Evolutionary conservation across 1,140 invertebrate genomes (phyloP).

Genomic region (Mycetomoellerius zeteki): DNA sequence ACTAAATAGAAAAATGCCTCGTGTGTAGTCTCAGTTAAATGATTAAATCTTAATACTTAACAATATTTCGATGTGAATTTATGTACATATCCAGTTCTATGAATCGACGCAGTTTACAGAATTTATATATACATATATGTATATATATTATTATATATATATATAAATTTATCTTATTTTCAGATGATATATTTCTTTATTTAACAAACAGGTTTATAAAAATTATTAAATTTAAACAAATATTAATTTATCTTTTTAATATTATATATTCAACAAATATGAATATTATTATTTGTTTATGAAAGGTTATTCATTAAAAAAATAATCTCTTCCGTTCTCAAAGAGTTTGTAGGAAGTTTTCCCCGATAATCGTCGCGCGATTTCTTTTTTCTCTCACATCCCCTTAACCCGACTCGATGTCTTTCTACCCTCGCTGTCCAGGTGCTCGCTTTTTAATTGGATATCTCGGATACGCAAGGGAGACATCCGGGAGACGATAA

Average conservation of each 20-base stretch:
- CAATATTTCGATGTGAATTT: too few relatives aligned
- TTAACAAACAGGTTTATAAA: background rate
- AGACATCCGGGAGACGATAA: conserved; percentile 81
- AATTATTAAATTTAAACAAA: background rate
- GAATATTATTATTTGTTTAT: background rate
- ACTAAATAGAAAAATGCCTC: too few relatives aligned
- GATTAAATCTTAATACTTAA: too few relatives aligned
- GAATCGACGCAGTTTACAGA: too few relatives aligned
- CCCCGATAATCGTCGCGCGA: conserved; percentile 70
- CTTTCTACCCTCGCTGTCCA: conserved; percentile 71
- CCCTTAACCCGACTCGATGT: conserved; percentile 45
- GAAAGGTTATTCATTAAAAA: background rate
- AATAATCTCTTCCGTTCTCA: background rate
- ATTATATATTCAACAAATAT: background rate
- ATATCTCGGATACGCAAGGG: conserved; percentile 78
- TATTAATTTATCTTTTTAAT: background rate
- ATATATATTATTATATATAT: too few relatives aligned
- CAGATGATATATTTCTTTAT: background rate
- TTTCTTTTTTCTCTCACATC: conserved; percentile 57
- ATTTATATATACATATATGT: too few relatives aligned
- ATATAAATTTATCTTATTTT: background rate
- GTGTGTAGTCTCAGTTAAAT: too few relatives aligned
- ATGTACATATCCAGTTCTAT: too few relatives aligned
- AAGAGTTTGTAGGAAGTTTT: conserved; percentile 15
- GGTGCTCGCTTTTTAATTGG: conserved; percentile 84